Percentiles rank a stretch among this genome's conserved stretches.
Conservation (phyloP, 2,113 vertebrate genomes). For the Tiliqua scincoides region DNA sequence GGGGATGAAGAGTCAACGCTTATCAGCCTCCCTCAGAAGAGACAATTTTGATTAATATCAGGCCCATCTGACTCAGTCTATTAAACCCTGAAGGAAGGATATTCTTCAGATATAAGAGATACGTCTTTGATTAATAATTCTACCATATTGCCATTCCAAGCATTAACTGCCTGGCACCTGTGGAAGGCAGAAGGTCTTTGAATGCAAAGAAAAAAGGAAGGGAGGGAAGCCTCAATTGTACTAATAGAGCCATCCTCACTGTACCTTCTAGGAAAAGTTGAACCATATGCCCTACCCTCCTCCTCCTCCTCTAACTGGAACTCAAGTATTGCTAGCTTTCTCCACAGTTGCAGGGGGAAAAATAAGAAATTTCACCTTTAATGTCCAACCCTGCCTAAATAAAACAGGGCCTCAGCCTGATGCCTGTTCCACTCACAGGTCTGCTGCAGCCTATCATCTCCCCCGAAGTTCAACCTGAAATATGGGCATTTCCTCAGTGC, state of each 20-base stretch:
- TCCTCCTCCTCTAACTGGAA: conserved; percentile 35
- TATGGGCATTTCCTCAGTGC: neutral
- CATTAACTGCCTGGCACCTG: conserved; percentile 72
- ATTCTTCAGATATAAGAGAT: conserved; percentile 83
- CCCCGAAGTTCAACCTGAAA: neutral
- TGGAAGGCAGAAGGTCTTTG: conserved; percentile 64
- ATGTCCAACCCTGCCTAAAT: neutral
- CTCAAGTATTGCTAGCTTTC: conserved; percentile 31
- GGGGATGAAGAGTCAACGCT: conserved; percentile 80
- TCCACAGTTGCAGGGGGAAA: neutral
- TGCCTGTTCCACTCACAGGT: neutral
- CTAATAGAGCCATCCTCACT: conserved; percentile 44
- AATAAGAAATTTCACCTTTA: neutral
- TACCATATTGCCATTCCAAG: conserved; percentile 77
- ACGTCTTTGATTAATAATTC: conserved; percentile 86
- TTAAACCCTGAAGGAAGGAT: conserved; percentile 83
- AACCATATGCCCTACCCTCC: neutral
- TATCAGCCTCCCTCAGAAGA: conserved; percentile 83
- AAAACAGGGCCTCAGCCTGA: conserved; percentile 10
- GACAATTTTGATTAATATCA: conserved; percentile 85
- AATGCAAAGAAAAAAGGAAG: conserved; percentile 57
- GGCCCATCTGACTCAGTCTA: conserved; percentile 83
- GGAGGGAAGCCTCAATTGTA: conserved; percentile 19
- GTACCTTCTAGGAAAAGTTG: conserved; percentile 15
- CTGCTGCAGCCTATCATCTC: neutral